These are phyloP conservation scores for Onychomys arenicola DNA, from an alignment of 2,797 vertebrate genomes.

Conservation along the genomic window DNA sequence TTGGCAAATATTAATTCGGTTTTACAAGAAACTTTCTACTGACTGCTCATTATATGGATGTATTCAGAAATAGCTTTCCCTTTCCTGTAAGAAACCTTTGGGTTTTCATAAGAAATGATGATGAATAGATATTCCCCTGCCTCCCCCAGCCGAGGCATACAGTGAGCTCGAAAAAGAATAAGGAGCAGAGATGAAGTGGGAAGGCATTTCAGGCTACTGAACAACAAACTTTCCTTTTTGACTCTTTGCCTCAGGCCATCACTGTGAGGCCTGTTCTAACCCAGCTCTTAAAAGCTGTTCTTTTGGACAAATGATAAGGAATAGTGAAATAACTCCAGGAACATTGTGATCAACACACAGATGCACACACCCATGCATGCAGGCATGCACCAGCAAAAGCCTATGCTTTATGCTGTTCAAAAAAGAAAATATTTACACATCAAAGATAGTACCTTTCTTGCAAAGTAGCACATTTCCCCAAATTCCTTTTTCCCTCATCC, in stretches of 20 bases:
- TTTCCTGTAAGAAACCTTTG: not conserved
- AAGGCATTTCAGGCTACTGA: not conserved
- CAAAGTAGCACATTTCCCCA: constrained; percentile 18
- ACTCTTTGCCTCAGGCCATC: constrained; percentile 4
- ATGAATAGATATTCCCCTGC: not conserved
- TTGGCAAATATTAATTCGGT: constrained; percentile 47
- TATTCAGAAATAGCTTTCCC: constrained; percentile 18
- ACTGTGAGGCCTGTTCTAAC: not conserved
- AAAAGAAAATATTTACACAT: constrained; percentile 64
- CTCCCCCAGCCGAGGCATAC: not conserved
- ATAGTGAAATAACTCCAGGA: constrained; percentile 53
- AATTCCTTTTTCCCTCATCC: not conserved
- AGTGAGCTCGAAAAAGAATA: not conserved
- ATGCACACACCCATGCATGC: not conserved
- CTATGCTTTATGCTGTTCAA: not conserved
- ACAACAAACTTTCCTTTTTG: constrained; percentile 18
- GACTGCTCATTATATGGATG: constrained; percentile 23
- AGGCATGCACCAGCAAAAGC: constrained; percentile 19
- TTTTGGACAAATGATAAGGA: constrained; percentile 46
- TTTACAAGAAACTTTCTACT: constrained; percentile 43
- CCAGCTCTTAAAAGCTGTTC: constrained; percentile 53
- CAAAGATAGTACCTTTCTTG: constrained; percentile 67
- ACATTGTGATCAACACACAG: not conserved
- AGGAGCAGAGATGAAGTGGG: not conserved
- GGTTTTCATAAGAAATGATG: constrained; percentile 38